Base-by-base conservation (phyloP, 2,797 vertebrate species). In the Malacoctenus gilli region DNA sequence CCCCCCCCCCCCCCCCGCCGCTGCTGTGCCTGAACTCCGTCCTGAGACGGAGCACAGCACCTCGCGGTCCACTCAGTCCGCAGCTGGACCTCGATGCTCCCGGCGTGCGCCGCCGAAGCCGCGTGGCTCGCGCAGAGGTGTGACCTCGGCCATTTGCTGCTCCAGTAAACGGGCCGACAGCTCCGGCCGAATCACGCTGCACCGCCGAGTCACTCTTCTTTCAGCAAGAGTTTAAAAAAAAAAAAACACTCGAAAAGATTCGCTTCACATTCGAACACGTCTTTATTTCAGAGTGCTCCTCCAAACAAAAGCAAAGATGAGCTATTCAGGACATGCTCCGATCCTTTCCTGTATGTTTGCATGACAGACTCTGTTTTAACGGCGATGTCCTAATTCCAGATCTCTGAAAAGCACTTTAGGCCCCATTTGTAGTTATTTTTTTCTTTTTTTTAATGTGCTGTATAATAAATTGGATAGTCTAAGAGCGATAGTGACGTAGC, bases 141-240 rank as follows among this genome's bases (percentile, higher is more conserved):
- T 41, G 5, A 25, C 38, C 12, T 5, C 21, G 21, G 10, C 12
- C 35, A 54, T 62, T 61, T 39, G 41, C 20, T 56, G 50, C 36
- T 56, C 5, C 44, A 57, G 40, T 51, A 56, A 68, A 60, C 46
- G 50, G 49, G 14, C 32, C 11, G 30, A 47, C 40, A 60, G 32
- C 36, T 51, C 20, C 23, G 2, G n/a, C 22, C 37, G 52, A n/a
- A 39, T 23, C 25, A 3, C 13, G 14, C 16, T 3, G 1, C 11
- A 2, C 37, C 25, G 4, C 0, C 5, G 22, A n/a, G 8, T 39
- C 3, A 21, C 6, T 28, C 10, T 8, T 20, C 16, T 22, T 49
- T 21, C 9, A 5, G 12, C 16, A 8, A 10, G 8, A 32, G 11
- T 4, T n/a, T n/a, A n/a, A n/a, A n/a, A n/a, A n/a, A n/a, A n/a